Conservation (phyloP, 2,113 vertebrate genomes). For the Picathartes gymnocephalus region DNA sequence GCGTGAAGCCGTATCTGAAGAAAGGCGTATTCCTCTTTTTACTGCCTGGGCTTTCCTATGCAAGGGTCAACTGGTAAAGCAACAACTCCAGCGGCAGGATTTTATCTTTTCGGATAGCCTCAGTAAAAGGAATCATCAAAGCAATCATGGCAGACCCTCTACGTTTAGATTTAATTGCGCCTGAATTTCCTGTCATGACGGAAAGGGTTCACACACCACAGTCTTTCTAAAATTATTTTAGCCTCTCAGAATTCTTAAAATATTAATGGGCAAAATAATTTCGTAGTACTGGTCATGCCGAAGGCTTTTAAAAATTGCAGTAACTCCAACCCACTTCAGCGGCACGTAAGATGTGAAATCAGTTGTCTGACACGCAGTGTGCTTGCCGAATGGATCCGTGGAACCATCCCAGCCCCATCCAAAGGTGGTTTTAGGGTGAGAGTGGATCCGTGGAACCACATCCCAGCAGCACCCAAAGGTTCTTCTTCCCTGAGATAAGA, state of each 20-base stretch:
- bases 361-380: fast-evolving
- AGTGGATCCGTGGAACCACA: too few relatives aligned
- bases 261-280: neutral
- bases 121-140: neutral
- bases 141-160: neutral
- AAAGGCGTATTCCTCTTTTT: fast-evolving
- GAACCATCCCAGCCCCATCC: fast-evolving
- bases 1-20: fast-evolving
- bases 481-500: too few relatives aligned
- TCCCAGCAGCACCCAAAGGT: too few relatives aligned
- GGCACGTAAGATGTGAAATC: fast-evolving
- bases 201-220: neutral
- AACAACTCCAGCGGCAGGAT: neutral
- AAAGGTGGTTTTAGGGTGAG: fast-evolving
- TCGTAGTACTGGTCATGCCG: fast-evolving
- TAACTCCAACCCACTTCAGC: neutral
- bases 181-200: neutral
- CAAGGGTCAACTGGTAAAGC: neutral
- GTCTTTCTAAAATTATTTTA: neutral
- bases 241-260: neutral
- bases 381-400: neutral
- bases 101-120: neutral
- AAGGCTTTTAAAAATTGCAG: neutral
- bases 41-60: neutral
- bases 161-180: neutral